phyloP scores from a whole-genome alignment of 2,113 vertebrate genomes.

The Hemiscyllium ocellatum region DNA sequence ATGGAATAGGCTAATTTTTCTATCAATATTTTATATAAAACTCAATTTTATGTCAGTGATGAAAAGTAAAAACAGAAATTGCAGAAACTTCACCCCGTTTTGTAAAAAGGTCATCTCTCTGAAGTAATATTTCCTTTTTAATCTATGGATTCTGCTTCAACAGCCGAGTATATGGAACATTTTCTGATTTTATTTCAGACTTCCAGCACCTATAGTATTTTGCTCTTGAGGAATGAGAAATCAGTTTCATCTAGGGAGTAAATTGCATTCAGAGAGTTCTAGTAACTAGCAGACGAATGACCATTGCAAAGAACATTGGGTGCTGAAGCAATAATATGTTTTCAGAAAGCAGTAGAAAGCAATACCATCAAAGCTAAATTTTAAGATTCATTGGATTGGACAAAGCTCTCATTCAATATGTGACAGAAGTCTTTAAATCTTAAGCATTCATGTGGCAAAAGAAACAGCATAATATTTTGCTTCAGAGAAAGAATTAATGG shows the following conservation, averaged over 20 bases:
- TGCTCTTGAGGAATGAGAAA: neutral
- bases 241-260: neutral
- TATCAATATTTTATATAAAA: neutral
- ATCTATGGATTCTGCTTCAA: neutral
- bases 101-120: neutral
- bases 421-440: neutral
- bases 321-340: neutral
- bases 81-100: neutral
- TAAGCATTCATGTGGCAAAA: neutral
- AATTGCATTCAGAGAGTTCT: neutral
- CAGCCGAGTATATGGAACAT: neutral
- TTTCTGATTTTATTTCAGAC: neutral
- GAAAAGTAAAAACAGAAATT: neutral
- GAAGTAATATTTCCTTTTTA: neutral
- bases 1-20: neutral
- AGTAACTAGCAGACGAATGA: neutral
- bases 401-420: neutral
- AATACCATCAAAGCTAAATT: neutral
- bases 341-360: neutral
- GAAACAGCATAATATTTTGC: neutral
- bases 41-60: neutral
- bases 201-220: neutral
- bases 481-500: slow-evolving; percentile 15
- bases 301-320: neutral
- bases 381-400: neutral